Conservation (phyloP, 1,140 invertebrate species). For the Pollicipes pollicipes region DNA sequence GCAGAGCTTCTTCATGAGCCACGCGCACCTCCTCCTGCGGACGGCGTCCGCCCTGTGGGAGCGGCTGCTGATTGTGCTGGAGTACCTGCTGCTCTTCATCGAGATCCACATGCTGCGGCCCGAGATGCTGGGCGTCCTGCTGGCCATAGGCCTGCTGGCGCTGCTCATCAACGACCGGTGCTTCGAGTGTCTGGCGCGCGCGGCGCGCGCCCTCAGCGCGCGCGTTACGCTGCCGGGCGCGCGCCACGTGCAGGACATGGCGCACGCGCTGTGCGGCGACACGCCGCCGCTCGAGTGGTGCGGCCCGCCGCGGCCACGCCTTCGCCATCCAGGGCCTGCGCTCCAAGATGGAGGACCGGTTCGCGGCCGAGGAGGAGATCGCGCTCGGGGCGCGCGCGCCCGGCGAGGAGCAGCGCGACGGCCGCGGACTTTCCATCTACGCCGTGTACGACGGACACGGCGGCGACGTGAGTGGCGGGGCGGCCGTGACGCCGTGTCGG, state of each 20-base stretch:
- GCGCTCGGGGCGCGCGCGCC: not conserved
- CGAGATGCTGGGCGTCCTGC: conserved; percentile 3
- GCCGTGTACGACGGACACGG: conserved; percentile 3
- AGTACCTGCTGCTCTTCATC: conserved; percentile 9
- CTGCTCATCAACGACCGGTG: no score
- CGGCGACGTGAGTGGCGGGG: not conserved
- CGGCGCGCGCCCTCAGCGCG: conserved; percentile 6
- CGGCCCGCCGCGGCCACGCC: not conserved
- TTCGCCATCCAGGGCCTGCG: not conserved
- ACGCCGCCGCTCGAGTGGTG: not conserved
- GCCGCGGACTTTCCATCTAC: not conserved
- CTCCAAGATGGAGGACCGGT: not conserved
- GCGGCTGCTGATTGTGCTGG: conserved; percentile 10
- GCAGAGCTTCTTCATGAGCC: no score
- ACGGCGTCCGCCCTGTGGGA: conserved; percentile 2
- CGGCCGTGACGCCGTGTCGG: no score
- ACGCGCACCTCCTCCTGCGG: not conserved
- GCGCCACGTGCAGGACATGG: conserved; percentile 6
- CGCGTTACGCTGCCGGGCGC: conserved; percentile 4
- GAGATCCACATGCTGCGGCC: conserved; percentile 9
- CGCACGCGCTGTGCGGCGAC: conserved; percentile 5
- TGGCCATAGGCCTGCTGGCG: not conserved
- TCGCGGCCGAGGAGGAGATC: not conserved
- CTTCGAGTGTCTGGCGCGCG: conserved; percentile 6
- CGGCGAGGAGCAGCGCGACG: no score